Evolutionary conservation across 2,888 invertebrate species (phyloP).

Genomic region (Xylocampa areola): DNA sequence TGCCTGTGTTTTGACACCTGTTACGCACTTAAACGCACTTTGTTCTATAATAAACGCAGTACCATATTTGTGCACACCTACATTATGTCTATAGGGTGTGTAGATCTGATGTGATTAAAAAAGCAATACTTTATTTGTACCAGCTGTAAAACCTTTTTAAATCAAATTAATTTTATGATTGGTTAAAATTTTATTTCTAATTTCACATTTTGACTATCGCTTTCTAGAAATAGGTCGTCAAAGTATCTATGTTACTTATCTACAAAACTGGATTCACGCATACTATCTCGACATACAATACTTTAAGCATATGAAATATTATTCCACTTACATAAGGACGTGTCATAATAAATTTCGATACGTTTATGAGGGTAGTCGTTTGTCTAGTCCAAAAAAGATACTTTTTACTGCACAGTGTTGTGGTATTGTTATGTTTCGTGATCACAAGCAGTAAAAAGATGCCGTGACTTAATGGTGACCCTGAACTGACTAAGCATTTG

Average conservation of each 20-base stretch:
- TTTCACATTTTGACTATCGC: too few species aligned
- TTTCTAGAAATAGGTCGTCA: too few species aligned
- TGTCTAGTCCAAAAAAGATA: constrained; percentile 48
- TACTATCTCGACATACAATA: constrained; percentile 12
- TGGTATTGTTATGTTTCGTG: constrained; percentile 59
- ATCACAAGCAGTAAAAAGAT: constrained; percentile 59
- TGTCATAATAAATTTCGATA: constrained; percentile 44
- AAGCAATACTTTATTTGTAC: too few species aligned
- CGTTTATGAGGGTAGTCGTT: constrained; percentile 46
- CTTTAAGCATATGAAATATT: constrained; percentile 32
- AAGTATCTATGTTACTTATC: too few species aligned
- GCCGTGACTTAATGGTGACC: constrained; percentile 50
- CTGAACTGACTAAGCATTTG: constrained; percentile 40
- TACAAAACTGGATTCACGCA: too few species aligned
- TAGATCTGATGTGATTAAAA: too few species aligned
- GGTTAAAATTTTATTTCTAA: too few species aligned
- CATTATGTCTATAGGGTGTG: too few species aligned
- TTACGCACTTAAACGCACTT: constrained; percentile 61
- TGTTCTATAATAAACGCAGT: constrained; percentile 23
- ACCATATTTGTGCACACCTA: too few species aligned
- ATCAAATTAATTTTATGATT: too few species aligned
- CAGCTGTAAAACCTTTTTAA: too few species aligned
- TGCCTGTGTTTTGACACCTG: constrained; percentile 74
- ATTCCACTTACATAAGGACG: constrained; percentile 34
- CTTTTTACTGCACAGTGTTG: constrained; percentile 46